Percentiles rank a stretch among this genome's conserved stretches.
Evolutionary conservation across 2,888 invertebrate genomes (phyloP).

Genomic region (Melanostoma mellinum): DNA sequence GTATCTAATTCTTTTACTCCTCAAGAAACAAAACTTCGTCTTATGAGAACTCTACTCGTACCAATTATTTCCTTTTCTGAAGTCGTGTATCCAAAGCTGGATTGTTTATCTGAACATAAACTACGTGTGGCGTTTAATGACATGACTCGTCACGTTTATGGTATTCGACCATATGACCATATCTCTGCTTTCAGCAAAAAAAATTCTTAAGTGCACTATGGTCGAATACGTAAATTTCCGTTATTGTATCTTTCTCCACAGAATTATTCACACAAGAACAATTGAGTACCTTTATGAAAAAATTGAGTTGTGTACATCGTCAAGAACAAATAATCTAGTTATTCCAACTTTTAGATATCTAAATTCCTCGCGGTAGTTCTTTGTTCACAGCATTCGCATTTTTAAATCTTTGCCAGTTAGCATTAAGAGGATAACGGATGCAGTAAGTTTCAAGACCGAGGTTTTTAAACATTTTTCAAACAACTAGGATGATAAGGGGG

Average conservation of each 20-base stretch:
- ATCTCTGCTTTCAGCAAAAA: neutral
- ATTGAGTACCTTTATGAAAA: neutral
- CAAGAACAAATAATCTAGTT: neutral
- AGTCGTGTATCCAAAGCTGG: conserved; percentile 2
- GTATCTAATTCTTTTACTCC: neutral
- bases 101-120: conserved; percentile 1
- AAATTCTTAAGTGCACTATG: neutral
- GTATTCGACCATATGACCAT: neutral
- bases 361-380: neutral
- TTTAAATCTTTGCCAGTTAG: neutral
- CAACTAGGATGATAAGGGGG: no score
- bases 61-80: conserved; percentile 5
- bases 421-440: neutral
- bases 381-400: conserved; percentile 1
- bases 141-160: neutral
- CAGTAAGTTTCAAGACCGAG: neutral
- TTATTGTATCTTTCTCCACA: neutral
- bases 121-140: conserved; percentile 9
- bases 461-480: neutral
- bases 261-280: neutral
- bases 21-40: neutral
- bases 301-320: neutral
- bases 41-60: neutral
- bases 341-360: neutral
- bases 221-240: neutral